These are phyloP conservation scores for Siniperca undulata DNA, from an alignment of 2,797 vertebrate species.

Conservation along the genomic window DNA sequence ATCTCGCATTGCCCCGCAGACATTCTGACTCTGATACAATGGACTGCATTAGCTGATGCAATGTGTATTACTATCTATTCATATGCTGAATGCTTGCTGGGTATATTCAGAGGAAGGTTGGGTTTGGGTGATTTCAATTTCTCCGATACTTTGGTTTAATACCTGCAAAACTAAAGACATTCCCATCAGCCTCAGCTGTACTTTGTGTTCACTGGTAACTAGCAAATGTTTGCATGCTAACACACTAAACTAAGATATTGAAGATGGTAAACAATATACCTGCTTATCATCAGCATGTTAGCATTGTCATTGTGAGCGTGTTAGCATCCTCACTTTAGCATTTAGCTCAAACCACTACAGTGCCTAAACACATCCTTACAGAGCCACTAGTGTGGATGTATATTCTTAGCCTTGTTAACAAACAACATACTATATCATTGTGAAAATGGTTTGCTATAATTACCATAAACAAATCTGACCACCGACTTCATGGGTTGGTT, in stretches of 20 bases:
- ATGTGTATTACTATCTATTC: neutral
- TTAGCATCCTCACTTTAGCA: neutral
- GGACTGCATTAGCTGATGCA: neutral
- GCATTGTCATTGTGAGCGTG: neutral
- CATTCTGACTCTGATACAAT: slow-evolving; percentile 1
- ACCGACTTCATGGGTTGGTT: slow-evolving; percentile 3
- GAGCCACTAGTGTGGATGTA: neutral
- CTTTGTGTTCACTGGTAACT: neutral
- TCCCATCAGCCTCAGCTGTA: neutral
- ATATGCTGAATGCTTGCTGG: neutral
- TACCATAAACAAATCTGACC: slow-evolving; percentile 33
- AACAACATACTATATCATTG: neutral
- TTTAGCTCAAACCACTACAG: neutral
- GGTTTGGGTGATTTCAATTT: neutral
- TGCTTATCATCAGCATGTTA: neutral
- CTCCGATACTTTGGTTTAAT: neutral
- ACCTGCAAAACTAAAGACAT: neutral
- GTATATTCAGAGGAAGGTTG: neutral
- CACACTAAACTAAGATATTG: neutral
- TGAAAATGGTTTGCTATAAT: slow-evolving; percentile 33
- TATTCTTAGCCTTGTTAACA: neutral
- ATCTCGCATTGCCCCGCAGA: neutral
- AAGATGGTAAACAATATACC: neutral
- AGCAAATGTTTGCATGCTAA: neutral
- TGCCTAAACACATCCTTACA: neutral